phyloP scores from a whole-genome alignment of 2,888 invertebrate genomes.

The Ormyrus pomaceus region DNA sequence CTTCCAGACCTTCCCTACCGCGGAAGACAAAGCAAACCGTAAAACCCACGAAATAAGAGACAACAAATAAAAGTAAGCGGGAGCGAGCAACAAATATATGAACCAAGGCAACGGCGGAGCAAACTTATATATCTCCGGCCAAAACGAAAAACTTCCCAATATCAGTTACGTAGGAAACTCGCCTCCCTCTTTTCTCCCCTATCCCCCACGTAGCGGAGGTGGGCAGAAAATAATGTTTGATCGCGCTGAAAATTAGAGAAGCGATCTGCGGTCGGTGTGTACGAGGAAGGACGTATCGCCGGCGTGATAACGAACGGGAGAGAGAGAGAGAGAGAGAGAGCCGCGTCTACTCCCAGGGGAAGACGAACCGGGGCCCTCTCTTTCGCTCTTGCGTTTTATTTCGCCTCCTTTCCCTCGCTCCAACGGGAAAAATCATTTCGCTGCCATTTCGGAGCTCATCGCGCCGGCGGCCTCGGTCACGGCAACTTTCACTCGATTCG shows the following conservation, averaged over 20 bases:
- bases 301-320: slow-evolving; percentile 42
- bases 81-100: background rate
- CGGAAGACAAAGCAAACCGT: slow-evolving; percentile 58
- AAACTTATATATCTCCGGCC: slow-evolving; percentile 57
- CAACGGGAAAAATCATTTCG: slow-evolving; percentile 65
- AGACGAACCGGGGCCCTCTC: slow-evolving; percentile 44
- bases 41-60: slow-evolving; percentile 18
- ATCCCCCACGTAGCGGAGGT: slow-evolving; percentile 31
- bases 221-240: slow-evolving; percentile 69
- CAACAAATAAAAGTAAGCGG: slow-evolving; percentile 8
- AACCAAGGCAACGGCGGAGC: background rate
- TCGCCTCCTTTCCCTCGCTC: slow-evolving; percentile 49
- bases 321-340: slow-evolving; percentile 41
- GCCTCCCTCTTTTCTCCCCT: background rate
- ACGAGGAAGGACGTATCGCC: slow-evolving; percentile 51
- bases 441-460: slow-evolving; percentile 65
- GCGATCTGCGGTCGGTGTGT: slow-evolving; percentile 61
- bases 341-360: slow-evolving; percentile 55
- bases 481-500: slow-evolving; percentile 13
- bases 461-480: slow-evolving; percentile 43
- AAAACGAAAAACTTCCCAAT: slow-evolving; percentile 66
- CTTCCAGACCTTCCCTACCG: too few relatives aligned
- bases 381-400: slow-evolving; percentile 49
- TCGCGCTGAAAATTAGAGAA: slow-evolving; percentile 71
- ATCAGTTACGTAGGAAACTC: slow-evolving; percentile 68